Evolutionary conservation across 1,140 invertebrate genomes (phyloP).

Genomic region (Melipona quadrifasciata): DNA sequence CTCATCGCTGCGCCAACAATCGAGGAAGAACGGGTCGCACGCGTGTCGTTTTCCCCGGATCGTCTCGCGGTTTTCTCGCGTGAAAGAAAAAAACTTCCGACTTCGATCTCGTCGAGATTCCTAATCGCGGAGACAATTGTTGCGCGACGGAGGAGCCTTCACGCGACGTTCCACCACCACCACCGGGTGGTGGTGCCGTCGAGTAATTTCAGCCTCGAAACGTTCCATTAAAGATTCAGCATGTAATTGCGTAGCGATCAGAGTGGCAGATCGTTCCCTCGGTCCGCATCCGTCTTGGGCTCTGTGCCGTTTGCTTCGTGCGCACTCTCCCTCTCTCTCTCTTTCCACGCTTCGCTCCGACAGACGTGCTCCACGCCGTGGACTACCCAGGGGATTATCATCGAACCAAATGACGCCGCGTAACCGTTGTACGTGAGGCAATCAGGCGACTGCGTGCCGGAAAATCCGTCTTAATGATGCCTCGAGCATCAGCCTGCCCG

Average conservation of each 20-base stretch:
- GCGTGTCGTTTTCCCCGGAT: no score
- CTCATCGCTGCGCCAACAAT: no score
- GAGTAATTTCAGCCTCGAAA: constrained; percentile 81
- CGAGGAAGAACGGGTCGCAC: no score
- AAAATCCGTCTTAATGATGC: constrained; percentile 71
- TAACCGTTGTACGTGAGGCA: constrained; percentile 73
- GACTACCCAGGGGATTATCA: constrained; percentile 60
- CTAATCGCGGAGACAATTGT: no score
- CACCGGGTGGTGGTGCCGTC: constrained; percentile 67
- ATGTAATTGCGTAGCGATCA: constrained; percentile 81
- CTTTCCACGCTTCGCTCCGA: background rate
- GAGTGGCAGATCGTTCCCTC: constrained; percentile 58
- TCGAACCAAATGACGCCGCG: constrained; percentile 68
- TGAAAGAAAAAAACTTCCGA: no score
- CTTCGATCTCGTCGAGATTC: no score
- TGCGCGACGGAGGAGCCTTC: constrained; percentile 33
- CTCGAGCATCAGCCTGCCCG: constrained; percentile 19
- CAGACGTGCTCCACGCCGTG: constrained; percentile 41
- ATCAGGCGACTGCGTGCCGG: constrained; percentile 68
- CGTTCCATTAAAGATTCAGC: constrained; percentile 82
- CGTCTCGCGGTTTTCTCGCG: no score
- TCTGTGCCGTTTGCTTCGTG: constrained; percentile 31
- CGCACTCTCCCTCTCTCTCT: background rate
- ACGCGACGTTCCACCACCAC: constrained; percentile 74
- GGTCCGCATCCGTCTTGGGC: constrained; percentile 44